A percentile compares a stretch with the other conserved stretches of the same genome.
phyloP scores from a whole-genome alignment of 2,797 vertebrate species.

The Muscicapa comitata region DNA sequence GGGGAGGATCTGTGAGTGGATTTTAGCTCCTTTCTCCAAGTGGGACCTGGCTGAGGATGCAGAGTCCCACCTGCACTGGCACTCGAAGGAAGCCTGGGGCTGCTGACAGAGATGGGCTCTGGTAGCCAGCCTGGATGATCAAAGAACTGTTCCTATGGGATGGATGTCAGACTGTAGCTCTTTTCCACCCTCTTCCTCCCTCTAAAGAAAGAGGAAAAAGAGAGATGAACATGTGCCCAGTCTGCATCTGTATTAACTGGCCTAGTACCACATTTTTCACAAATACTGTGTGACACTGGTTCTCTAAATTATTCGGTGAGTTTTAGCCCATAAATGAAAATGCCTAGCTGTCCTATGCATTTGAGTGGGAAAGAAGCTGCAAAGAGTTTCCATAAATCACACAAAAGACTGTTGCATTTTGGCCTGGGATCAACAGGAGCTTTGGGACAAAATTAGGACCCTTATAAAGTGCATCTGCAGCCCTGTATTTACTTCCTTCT shows the following conservation, averaged over 20 bases:
- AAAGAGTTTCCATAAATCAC: not conserved
- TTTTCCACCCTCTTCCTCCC: not conserved
- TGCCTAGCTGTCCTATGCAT: not conserved
- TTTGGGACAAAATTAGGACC: not conserved
- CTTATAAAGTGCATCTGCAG: not conserved
- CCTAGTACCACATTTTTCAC: not conserved
- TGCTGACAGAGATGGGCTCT: not conserved
- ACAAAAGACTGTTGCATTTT: not conserved
- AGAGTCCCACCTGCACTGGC: not conserved
- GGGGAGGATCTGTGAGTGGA: not conserved
- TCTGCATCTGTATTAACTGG: not conserved
- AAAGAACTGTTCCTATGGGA: not conserved
- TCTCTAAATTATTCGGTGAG: not conserved
- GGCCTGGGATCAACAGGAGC: not conserved
- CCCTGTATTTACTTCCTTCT: not conserved
- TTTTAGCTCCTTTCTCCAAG: not conserved
- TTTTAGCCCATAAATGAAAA: not conserved
- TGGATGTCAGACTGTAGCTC: not conserved
- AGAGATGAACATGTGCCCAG: rapidly evolving
- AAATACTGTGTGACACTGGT: not conserved
- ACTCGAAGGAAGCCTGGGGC: not conserved
- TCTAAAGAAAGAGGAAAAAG: not conserved
- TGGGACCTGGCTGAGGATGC: not conserved
- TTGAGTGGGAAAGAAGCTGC: not conserved
- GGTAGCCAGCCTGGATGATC: not conserved